A percentile compares a stretch with the other conserved stretches of the same genome.
Evolutionary conservation across 2,888 invertebrate genomes (phyloP).

Genomic region (Hymenopus coronatus): DNA sequence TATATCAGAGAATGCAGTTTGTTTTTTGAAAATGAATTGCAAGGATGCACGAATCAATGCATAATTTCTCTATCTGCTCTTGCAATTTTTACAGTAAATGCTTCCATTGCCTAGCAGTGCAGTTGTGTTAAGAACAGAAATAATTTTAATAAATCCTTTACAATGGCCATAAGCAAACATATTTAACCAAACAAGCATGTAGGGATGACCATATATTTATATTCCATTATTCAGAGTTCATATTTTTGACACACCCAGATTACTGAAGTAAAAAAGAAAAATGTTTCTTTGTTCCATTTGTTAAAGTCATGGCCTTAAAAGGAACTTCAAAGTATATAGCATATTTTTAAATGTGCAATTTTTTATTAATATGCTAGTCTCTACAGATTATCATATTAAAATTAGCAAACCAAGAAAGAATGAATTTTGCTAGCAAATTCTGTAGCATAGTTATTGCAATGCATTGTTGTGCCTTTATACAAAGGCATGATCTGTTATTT

Average conservation of each 20-base stretch:
- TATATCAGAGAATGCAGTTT: background rate
- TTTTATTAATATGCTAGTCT: background rate
- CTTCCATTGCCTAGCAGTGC: background rate
- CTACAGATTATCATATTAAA: background rate
- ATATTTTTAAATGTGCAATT: background rate
- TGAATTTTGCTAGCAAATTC: background rate
- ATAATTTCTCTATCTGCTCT: background rate
- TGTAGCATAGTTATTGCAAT: background rate
- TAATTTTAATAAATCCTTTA: background rate
- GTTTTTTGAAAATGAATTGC: background rate
- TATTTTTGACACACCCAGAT: background rate
- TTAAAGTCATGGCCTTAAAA: background rate
- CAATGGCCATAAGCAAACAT: background rate
- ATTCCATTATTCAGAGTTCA: background rate
- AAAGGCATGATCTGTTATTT: background rate
- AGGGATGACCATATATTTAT: background rate
- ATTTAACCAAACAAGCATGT: background rate
- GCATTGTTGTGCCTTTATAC: background rate
- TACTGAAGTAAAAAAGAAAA: background rate
- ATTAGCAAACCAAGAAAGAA: background rate
- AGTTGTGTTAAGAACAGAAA: background rate
- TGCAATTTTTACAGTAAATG: background rate
- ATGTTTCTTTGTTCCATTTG: background rate
- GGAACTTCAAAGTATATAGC: background rate
- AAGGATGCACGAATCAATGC: background rate